Evolutionary conservation across 1,140 invertebrate genomes (phyloP).

Genomic region (Drosophila lini): DNA sequence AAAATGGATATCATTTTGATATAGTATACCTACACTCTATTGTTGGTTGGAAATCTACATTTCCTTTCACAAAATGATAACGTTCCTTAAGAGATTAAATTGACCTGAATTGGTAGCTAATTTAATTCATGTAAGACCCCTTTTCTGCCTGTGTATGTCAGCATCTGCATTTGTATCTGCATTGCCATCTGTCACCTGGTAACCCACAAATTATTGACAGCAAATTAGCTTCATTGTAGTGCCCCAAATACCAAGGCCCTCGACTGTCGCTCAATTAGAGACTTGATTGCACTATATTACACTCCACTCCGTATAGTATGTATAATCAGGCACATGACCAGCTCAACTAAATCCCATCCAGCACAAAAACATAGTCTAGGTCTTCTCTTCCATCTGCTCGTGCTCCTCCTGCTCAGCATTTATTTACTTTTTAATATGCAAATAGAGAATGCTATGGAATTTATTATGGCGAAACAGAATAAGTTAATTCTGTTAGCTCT

Average conservation of each 20-base stretch:
- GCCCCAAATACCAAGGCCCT: conserved; percentile 39
- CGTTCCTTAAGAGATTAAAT: neutral
- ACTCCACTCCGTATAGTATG: neutral
- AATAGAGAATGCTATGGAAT: conserved; percentile 76
- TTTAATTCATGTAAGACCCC: neutral
- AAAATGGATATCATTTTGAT: neutral
- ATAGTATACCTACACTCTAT: neutral
- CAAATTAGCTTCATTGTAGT: conserved; percentile 48
- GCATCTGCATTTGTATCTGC: conserved; percentile 35
- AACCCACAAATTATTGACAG: conserved; percentile 68
- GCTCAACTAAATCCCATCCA: conserved; percentile 37
- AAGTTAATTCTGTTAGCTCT: conserved; percentile 56
- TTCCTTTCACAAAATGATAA: neutral
- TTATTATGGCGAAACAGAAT: conserved; percentile 68
- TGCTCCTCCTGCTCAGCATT: conserved; percentile 36
- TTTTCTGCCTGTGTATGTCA: neutral
- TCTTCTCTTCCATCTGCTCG: conserved; percentile 10
- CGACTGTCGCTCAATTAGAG: conserved; percentile 41
- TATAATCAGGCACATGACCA: conserved; percentile 28
- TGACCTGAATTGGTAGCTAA: neutral
- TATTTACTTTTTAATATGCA: conserved; percentile 77
- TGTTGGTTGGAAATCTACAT: neutral
- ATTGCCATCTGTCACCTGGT: conserved; percentile 62
- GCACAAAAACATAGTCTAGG: conserved; percentile 29
- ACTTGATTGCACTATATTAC: conserved; percentile 39